Conservation (phyloP, 2,888 invertebrate species). For the Operophtera brumata region DNA sequence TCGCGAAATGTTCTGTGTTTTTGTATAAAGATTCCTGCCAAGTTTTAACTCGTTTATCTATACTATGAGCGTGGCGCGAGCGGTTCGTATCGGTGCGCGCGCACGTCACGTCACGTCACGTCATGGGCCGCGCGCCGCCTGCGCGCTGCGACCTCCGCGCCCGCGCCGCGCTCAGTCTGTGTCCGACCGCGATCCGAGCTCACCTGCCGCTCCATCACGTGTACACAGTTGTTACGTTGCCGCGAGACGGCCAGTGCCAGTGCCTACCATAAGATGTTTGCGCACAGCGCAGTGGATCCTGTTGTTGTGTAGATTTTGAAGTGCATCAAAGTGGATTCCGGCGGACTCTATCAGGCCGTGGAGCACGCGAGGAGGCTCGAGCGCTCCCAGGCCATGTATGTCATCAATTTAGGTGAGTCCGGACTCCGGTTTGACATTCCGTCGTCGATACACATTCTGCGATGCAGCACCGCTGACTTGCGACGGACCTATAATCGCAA, state of each 20-base stretch:
- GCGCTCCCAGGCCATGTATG: conserved; percentile 81
- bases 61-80: conserved; percentile 41
- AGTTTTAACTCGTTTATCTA: conserved; percentile 45
- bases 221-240: conserved; percentile 47
- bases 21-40: conserved; percentile 49
- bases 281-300: conserved; percentile 67
- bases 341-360: conserved; percentile 75
- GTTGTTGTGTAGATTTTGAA: conserved; percentile 66
- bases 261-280: conserved; percentile 70
- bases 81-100: conserved; percentile 32
- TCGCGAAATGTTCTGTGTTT: conserved; percentile 38
- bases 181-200: conserved; percentile 63
- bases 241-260: conserved; percentile 58
- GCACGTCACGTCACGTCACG: conserved; percentile 28
- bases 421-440: conserved; percentile 67
- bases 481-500: conserved; percentile 63
- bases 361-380: conserved; percentile 77
- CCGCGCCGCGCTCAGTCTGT: conserved; percentile 48
- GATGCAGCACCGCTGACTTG: conserved; percentile 41
- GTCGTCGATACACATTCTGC: conserved; percentile 57
- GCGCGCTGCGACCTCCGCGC: conserved; percentile 26
- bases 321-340: conserved; percentile 78
- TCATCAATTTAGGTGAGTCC: conserved; percentile 80
- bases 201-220: conserved; percentile 55
- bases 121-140: conserved; percentile 25